These are phyloP conservation scores for Antitype chi DNA, from an alignment of 2,888 invertebrate genomes.

Conservation along the genomic window DNA sequence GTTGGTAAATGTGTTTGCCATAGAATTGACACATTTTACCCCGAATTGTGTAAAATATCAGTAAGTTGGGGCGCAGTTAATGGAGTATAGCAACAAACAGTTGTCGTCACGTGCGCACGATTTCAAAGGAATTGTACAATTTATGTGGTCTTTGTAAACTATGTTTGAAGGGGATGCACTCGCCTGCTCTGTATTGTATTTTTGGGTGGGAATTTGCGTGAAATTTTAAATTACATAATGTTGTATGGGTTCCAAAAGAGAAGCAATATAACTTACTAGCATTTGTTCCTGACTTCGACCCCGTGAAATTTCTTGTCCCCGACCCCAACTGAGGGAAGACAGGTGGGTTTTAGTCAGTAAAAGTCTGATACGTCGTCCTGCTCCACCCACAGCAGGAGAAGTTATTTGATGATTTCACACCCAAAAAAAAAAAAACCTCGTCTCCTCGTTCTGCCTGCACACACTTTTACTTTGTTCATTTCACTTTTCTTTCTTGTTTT, in stretches of 20 bases:
- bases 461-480: no score
- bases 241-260: background rate
- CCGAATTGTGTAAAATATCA: slow-evolving; percentile 76
- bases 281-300: no score
- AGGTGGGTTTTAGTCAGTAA: no score
- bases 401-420: no score
- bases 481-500: no score
- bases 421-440: no score
- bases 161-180: slow-evolving; percentile 31
- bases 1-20: slow-evolving; percentile 69
- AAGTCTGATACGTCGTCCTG: no score
- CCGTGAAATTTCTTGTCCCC: no score
- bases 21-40: slow-evolving; percentile 79
- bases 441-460: no score
- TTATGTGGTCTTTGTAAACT: slow-evolving; percentile 64
- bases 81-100: slow-evolving; percentile 79
- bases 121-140: slow-evolving; percentile 72
- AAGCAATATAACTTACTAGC: background rate
- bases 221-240: background rate
- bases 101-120: slow-evolving; percentile 78
- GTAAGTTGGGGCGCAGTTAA: slow-evolving; percentile 77
- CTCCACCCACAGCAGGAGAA: no score
- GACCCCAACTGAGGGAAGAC: no score
- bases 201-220: slow-evolving; percentile 9
- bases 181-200: slow-evolving; percentile 3